A percentile compares a stretch with the other conserved stretches of the same genome.
Evolutionary conservation across 2,113 vertebrate species (phyloP).

Genomic region (Xenopus borealis): DNA sequence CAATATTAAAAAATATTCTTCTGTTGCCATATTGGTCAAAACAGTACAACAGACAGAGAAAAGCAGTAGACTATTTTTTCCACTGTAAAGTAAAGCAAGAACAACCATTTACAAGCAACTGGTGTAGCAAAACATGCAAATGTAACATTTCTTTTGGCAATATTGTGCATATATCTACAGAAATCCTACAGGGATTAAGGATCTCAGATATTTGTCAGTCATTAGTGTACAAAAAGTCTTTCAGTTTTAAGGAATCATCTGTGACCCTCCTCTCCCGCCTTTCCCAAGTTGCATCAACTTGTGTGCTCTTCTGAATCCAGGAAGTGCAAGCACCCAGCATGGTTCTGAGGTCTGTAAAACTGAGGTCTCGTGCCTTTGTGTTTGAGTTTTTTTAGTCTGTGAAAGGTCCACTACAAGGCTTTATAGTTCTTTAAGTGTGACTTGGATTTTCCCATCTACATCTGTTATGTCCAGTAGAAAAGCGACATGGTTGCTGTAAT

Average conservation of each 20-base stretch:
- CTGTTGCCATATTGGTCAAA: background rate
- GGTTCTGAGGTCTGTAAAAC: slow-evolving; percentile 23
- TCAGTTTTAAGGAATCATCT: background rate
- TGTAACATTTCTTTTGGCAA: slow-evolving; percentile 7
- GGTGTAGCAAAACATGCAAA: background rate
- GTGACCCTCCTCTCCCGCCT: slow-evolving; percentile 42
- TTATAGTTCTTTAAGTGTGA: slow-evolving; percentile 91
- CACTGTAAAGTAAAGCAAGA: background rate
- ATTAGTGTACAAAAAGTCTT: background rate
- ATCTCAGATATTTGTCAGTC: background rate
- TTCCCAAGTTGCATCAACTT: slow-evolving; percentile 11
- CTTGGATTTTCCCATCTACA: slow-evolving; percentile 77
- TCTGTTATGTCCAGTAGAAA: slow-evolving; percentile 90
- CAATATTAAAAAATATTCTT: background rate
- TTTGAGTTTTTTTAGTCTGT: background rate
- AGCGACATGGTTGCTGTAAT: slow-evolving; percentile 94
- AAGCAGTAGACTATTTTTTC: background rate
- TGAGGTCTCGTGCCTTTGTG: slow-evolving; percentile 14
- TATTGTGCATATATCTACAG: background rate
- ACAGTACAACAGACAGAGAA: background rate
- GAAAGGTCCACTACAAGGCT: slow-evolving; percentile 44
- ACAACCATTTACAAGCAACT: background rate
- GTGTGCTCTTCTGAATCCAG: slow-evolving; percentile 16
- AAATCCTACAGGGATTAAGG: background rate
- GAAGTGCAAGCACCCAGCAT: slow-evolving; percentile 51